Evolutionary conservation across 2,888 invertebrate species (phyloP).

Genomic region (Caenorhabditis angaria): DNA sequence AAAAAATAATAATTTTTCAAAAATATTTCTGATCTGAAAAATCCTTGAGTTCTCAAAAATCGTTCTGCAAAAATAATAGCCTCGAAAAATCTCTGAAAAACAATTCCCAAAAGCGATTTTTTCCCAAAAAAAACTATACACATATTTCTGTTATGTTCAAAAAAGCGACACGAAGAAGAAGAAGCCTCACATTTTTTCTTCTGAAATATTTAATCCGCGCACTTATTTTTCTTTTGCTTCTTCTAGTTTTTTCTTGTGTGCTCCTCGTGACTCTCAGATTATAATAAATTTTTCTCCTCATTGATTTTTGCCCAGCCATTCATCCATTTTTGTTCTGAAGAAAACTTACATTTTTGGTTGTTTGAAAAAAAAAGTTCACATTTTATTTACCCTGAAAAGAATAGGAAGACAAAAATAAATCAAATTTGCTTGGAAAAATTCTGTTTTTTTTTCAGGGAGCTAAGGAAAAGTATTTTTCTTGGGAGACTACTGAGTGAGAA

Average conservation of each 20-base stretch:
- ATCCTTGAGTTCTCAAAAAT: too few species aligned
- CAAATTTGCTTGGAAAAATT: neutral
- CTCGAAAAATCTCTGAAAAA: too few species aligned
- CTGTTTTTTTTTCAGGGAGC: neutral
- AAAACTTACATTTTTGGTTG: neutral
- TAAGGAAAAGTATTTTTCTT: neutral
- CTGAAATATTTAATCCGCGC: slow-evolving; percentile 2
- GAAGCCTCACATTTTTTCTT: neutral
- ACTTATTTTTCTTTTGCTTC: neutral
- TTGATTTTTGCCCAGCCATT: slow-evolving; percentile 5
- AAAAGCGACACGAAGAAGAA: slow-evolving; percentile 6
- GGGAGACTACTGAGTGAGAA: neutral
- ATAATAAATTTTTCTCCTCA: slow-evolving; percentile 16
- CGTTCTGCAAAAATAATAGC: too few species aligned
- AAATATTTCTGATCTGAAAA: too few species aligned
- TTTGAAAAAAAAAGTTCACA: too few species aligned
- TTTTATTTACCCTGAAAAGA: neutral
- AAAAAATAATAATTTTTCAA: too few species aligned
- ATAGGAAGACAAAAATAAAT: neutral
- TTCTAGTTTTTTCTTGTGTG: slow-evolving; percentile 12
- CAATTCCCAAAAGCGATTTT: too few species aligned
- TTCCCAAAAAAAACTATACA: neutral
- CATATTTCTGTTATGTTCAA: neutral
- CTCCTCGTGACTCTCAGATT: neutral
- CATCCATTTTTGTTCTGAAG: slow-evolving; percentile 16